Conservation (phyloP, 2,113 vertebrate genomes). For the Hyperoodon ampullatus region DNA sequence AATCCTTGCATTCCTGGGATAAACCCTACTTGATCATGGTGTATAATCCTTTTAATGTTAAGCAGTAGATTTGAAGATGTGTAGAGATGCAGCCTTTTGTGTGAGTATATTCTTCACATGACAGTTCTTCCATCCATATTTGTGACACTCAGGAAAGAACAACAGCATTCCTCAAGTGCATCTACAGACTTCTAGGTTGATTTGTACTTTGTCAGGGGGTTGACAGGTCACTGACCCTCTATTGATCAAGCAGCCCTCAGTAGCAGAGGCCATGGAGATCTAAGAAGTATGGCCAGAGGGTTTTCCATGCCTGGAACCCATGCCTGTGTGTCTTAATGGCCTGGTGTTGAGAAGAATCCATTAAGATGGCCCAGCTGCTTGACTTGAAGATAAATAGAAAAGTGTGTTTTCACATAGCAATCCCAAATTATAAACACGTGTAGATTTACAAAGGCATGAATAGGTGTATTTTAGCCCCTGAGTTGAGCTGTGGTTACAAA, state of each 20-base stretch:
- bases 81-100: neutral
- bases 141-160: neutral
- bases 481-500: constrained; percentile 60
- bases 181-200: neutral
- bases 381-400: constrained; percentile 63
- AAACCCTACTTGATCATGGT: too few species aligned
- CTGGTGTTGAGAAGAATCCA: constrained; percentile 49
- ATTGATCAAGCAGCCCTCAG: neutral
- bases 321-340: neutral
- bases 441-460: constrained; percentile 53
- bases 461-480: constrained; percentile 73
- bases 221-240: neutral
- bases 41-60: neutral
- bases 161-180: neutral
- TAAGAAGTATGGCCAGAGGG: neutral
- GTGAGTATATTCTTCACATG: neutral
- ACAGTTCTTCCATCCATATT: neutral
- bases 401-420: constrained; percentile 66
- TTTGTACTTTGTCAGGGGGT: neutral
- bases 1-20: too few species aligned
- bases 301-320: neutral
- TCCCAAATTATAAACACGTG: constrained; percentile 70
- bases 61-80: neutral
- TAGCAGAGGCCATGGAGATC: neutral
- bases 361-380: constrained; percentile 52